Evolutionary conservation across 1,140 invertebrate genomes (phyloP).

Genomic region (Meloidogyne chitwoodi): DNA sequence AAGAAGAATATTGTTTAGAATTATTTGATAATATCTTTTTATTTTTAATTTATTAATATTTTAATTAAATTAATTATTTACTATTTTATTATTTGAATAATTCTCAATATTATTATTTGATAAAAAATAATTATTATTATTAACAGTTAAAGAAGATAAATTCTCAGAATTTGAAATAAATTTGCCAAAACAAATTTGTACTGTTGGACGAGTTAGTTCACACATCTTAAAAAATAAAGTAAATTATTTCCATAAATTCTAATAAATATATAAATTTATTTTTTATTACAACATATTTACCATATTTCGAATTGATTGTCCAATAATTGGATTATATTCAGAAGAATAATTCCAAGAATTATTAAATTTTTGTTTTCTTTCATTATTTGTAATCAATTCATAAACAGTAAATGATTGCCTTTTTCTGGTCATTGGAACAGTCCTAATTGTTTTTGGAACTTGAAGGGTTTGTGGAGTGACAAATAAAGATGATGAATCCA

Average conservation of each 20-base stretch:
- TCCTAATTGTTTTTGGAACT: not conserved
- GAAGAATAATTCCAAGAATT: not conserved
- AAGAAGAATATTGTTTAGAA: too few species aligned
- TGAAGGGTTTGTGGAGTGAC: not conserved
- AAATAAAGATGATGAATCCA: not conserved
- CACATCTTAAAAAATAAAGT: not conserved
- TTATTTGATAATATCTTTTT: too few species aligned
- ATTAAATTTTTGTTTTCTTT: not conserved
- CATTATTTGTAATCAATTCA: not conserved
- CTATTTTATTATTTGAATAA: too few species aligned
- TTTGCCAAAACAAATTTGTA: not conserved
- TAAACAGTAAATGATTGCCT: not conserved
- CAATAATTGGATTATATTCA: not conserved
- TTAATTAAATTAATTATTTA: too few species aligned
- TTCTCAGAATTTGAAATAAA: not conserved
- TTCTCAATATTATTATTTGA: too few species aligned
- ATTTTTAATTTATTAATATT: too few species aligned
- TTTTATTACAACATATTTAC: not conserved
- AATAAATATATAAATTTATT: not conserved
- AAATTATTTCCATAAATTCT: too few species aligned
- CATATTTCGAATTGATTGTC: not conserved
- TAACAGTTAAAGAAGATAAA: not conserved
- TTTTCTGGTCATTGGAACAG: not conserved
- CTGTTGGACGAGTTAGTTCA: not conserved
- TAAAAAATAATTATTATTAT: too few species aligned